phyloP scores from a whole-genome alignment of 2,113 vertebrate species.

The Desmodus rotundus region DNA sequence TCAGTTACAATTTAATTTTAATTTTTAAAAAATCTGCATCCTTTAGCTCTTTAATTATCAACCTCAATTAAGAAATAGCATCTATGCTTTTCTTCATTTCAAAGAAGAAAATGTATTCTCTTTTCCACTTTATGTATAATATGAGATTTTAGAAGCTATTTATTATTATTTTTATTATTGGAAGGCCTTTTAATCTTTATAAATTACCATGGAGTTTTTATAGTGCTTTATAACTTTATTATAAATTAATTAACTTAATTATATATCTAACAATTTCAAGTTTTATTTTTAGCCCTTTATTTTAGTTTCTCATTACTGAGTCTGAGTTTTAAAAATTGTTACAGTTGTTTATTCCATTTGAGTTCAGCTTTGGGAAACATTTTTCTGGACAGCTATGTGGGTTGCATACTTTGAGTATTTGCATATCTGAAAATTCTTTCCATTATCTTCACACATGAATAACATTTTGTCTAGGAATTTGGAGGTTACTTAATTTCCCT shows the following conservation, averaged over 20 bases:
- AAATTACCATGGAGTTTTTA: background rate
- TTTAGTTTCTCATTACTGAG: background rate
- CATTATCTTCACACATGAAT: constrained; percentile 35
- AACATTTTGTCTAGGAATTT: background rate
- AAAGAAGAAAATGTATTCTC: background rate
- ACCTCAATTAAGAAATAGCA: background rate
- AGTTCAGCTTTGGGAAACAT: background rate
- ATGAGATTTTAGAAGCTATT: background rate
- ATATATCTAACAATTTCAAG: background rate
- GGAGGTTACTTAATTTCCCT: background rate
- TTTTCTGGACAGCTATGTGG: background rate
- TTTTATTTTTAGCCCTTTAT: background rate
- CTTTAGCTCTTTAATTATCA: background rate
- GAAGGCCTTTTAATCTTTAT: constrained; percentile 19
- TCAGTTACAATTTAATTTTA: constrained; percentile 5
- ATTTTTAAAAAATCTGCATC: background rate
- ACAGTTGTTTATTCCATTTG: background rate
- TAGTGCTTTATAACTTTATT: background rate
- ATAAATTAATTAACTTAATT: constrained; percentile 20
- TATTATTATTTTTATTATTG: constrained; percentile 7
- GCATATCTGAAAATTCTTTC: constrained; percentile 26
- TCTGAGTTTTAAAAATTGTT: background rate
- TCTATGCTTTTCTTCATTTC: background rate
- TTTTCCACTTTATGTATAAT: background rate
- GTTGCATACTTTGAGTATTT: background rate